Conservation (phyloP, 37 sponge, comb jelly and placozoan species). For the Hexactinellida sp. region DNA sequence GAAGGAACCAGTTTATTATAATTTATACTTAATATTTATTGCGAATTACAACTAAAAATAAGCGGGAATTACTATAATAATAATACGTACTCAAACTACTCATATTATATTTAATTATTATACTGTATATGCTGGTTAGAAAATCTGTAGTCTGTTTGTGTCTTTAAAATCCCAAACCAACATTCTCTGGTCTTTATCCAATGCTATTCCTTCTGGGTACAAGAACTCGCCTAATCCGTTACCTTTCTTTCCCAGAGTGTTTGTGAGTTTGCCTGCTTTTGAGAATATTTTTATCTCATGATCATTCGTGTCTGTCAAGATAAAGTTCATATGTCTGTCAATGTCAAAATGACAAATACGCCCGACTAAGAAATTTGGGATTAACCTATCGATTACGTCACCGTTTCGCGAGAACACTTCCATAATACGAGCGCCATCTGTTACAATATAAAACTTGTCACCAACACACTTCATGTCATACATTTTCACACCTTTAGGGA, state of each 20-base stretch:
- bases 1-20: no score
- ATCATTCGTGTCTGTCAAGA: slow-evolving; percentile 3
- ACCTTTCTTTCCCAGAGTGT: neutral
- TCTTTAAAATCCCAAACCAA: slow-evolving; percentile 3
- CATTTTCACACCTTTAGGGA: neutral
- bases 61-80: no score
- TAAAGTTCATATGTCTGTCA: neutral
- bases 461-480: neutral
- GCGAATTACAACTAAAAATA: no score
- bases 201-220: neutral
- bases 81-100: no score
- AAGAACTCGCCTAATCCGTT: neutral
- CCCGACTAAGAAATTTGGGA: neutral
- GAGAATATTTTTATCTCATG: neutral
- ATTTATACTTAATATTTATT: no score
- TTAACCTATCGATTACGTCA: neutral
- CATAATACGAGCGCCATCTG: neutral
- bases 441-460: neutral
- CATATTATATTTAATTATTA: no score
- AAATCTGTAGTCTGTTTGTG: neutral
- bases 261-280: neutral
- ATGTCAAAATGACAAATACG: neutral
- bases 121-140: no score
- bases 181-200: neutral
- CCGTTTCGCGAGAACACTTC: neutral